Conservation (phyloP, 2,113 vertebrate species). For the Lonchura striata region DNA sequence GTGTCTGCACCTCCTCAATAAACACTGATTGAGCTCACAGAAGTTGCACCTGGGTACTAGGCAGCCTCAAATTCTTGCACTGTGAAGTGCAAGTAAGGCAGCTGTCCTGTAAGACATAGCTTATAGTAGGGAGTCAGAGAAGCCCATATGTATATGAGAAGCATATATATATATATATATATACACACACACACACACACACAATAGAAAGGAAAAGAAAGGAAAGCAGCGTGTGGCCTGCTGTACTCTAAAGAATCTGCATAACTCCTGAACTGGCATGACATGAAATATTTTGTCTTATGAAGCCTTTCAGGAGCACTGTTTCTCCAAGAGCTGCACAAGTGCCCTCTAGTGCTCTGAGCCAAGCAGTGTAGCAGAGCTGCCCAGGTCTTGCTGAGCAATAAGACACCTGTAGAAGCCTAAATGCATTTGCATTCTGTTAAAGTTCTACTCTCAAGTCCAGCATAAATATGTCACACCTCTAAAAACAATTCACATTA, state of each 20-base stretch:
- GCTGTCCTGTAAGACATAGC: neutral
- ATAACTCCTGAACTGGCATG: neutral
- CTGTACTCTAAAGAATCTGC: neutral
- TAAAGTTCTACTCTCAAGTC: neutral
- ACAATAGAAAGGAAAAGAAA: neutral
- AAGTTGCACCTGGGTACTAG: neutral
- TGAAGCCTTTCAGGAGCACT: neutral
- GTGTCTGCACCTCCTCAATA: neutral
- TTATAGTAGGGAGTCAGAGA: neutral
- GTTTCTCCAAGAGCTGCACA: neutral
- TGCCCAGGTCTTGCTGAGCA: neutral
- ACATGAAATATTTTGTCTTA: neutral
- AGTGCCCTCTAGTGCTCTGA: constrained; percentile 52
- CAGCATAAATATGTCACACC: neutral
- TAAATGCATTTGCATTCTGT: neutral
- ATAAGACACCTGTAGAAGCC: rapidly evolving
- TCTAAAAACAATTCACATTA: neutral
- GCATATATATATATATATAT: rapidly evolving
- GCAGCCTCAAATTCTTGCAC: neutral
- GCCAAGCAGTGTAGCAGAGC: neutral
- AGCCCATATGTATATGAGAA: neutral
- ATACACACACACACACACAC: no score
- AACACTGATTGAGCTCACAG: neutral
- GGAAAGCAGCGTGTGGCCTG: rapidly evolving
- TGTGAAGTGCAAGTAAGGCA: neutral